Conservation (phyloP, 1,140 invertebrate species). For the Tachypleus tridentatus region DNA sequence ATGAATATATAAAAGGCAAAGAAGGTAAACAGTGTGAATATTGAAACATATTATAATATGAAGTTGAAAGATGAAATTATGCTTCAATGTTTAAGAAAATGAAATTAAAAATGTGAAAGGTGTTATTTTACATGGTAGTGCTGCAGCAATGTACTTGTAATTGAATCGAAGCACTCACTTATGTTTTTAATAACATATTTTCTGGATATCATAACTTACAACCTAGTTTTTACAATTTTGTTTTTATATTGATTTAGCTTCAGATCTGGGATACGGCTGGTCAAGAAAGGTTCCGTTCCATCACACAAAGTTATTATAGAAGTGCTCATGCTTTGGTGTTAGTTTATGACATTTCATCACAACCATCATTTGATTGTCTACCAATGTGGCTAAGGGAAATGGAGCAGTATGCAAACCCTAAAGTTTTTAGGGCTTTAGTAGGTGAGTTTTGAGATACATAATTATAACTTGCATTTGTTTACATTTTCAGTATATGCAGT, state of each 20-base stretch:
- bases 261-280: constrained; percentile 98
- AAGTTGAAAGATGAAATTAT: too few species aligned
- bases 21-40: too few species aligned
- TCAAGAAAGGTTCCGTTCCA: constrained; percentile 90
- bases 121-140: too few species aligned
- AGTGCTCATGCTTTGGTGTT: constrained; percentile 93
- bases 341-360: constrained; percentile 94
- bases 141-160: too few species aligned
- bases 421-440: constrained; percentile 83
- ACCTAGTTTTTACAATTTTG: not conserved
- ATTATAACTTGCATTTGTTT: too few species aligned
- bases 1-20: too few species aligned
- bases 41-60: too few species aligned
- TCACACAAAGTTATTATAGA: constrained; percentile 95
- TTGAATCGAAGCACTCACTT: too few species aligned
- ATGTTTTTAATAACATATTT: not conserved
- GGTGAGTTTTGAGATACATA: constrained; percentile 42
- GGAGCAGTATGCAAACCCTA: constrained; percentile 77
- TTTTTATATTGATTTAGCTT: constrained; percentile 48
- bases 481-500: too few species aligned
- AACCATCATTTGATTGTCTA: constrained; percentile 91
- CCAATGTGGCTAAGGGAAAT: constrained; percentile 93
- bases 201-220: not conserved
- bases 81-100: too few species aligned
- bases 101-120: too few species aligned